Conservation (phyloP, 2,888 invertebrate genomes). For the Stomorhina lunata region DNA sequence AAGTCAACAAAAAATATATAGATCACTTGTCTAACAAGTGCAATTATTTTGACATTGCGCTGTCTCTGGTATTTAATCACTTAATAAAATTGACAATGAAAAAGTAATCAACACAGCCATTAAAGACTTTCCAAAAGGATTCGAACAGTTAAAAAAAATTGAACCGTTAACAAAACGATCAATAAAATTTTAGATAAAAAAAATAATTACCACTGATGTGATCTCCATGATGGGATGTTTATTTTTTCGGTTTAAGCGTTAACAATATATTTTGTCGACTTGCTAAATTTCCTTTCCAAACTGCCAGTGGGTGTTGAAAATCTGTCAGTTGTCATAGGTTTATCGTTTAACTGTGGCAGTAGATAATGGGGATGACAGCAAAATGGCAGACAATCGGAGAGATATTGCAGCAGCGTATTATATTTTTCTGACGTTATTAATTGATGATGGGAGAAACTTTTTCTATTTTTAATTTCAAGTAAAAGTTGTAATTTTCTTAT, state of each 20-base stretch:
- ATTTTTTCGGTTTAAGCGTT: not conserved
- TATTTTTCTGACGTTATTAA: constrained; percentile 11
- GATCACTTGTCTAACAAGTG: constrained; percentile 60
- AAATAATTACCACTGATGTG: constrained; percentile 52
- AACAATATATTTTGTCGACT: not conserved
- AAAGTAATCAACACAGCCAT: not conserved
- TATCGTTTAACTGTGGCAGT: not conserved
- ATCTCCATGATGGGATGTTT: constrained; percentile 42
- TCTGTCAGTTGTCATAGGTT: constrained; percentile 3
- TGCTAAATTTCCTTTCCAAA: constrained; percentile 37
- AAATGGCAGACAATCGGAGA: constrained; percentile 7
- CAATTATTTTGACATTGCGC: constrained; percentile 37
- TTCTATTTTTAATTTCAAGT: not conserved
- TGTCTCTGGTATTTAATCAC: constrained; percentile 4
- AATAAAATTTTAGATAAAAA: not conserved
- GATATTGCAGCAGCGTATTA: constrained; percentile 9
- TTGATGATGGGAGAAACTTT: constrained; percentile 18
- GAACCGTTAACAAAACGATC: not conserved
- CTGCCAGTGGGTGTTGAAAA: constrained; percentile 44
- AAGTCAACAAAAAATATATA: constrained; percentile 6
- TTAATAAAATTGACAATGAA: constrained; percentile 23
- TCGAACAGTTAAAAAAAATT: constrained; percentile 12
- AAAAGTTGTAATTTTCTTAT: constrained; percentile 33
- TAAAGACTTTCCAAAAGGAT: constrained; percentile 47
- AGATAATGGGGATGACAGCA: not conserved